Evolutionary conservation across 2,888 invertebrate species (phyloP).

Genomic region (Drosophila quasianomalipes): DNA sequence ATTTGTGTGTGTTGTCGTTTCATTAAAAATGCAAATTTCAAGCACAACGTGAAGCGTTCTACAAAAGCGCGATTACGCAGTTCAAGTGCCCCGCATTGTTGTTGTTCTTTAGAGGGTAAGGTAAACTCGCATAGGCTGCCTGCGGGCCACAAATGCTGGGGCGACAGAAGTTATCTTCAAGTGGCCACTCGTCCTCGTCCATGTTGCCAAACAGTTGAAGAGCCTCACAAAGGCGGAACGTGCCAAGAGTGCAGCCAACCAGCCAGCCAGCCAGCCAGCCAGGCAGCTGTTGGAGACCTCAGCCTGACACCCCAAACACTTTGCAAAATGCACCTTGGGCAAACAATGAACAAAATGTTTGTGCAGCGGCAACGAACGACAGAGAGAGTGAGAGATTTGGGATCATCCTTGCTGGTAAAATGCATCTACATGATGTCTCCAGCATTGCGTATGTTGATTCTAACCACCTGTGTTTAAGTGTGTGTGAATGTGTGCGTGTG

Average conservation of each 20-base stretch:
- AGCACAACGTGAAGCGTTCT: slow-evolving; percentile 60
- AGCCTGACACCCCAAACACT: slow-evolving; percentile 47
- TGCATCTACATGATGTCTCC: slow-evolving; percentile 55
- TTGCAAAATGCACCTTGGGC: slow-evolving; percentile 64
- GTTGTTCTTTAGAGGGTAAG: slow-evolving; percentile 8
- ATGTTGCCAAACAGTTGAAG: slow-evolving; percentile 67
- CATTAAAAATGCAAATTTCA: slow-evolving; percentile 77
- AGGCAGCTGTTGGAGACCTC: slow-evolving; percentile 42
- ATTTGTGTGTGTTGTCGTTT: slow-evolving; percentile 58
- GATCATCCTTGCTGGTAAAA: slow-evolving; percentile 22
- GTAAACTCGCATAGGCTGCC: slow-evolving; percentile 32
- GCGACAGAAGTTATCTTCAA: slow-evolving; percentile 78
- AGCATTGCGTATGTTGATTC: slow-evolving; percentile 37
- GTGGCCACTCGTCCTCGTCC: slow-evolving; percentile 63
- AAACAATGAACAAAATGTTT: slow-evolving; percentile 65
- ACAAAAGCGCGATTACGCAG: slow-evolving; percentile 74
- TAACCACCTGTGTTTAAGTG: background rate
- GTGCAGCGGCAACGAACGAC: slow-evolving; percentile 11
- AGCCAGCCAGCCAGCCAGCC: slow-evolving; percentile 37
- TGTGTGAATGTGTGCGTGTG: too few relatives aligned
- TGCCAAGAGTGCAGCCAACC: slow-evolving; percentile 66
- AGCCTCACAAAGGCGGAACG: slow-evolving; percentile 66
- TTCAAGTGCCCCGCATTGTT: slow-evolving; percentile 58
- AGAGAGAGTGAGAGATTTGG: background rate
- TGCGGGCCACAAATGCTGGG: slow-evolving; percentile 39